Conservation (phyloP, 2,888 invertebrate genomes). For the Parnassius mnemosyne region DNA sequence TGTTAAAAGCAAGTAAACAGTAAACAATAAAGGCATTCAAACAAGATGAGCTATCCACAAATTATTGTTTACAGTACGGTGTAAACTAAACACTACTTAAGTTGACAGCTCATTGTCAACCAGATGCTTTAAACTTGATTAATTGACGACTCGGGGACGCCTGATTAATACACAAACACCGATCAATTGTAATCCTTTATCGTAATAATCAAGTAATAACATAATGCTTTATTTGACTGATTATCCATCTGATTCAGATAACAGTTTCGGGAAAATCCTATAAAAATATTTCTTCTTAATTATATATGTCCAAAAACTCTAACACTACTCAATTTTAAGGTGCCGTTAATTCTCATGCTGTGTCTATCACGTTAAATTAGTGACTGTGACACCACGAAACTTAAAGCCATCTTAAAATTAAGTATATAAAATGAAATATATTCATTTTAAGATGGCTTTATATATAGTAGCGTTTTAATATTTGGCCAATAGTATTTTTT, state of each 20-base stretch:
- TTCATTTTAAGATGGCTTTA: too few relatives aligned
- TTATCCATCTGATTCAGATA: neutral
- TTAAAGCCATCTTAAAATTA: too few relatives aligned
- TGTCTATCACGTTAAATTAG: too few relatives aligned
- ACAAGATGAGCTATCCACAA: constrained; percentile 61
- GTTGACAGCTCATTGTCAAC: constrained; percentile 75
- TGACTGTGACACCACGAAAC: too few relatives aligned
- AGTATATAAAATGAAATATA: too few relatives aligned
- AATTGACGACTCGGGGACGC: constrained; percentile 70
- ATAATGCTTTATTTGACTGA: neutral
- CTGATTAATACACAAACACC: constrained; percentile 65
- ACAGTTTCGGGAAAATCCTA: neutral
- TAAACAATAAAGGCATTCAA: constrained; percentile 62
- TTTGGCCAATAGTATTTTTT: too few relatives aligned
- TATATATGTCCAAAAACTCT: constrained; percentile 11
- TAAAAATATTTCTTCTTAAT: too few relatives aligned
- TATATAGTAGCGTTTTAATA: too few relatives aligned
- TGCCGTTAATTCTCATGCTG: too few relatives aligned
- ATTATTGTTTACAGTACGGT: constrained; percentile 61
- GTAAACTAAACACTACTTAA: constrained; percentile 76
- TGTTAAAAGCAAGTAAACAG: constrained; percentile 61
- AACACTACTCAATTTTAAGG: too few relatives aligned
- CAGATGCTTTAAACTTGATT: constrained; percentile 77
- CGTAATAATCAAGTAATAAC: constrained; percentile 39
- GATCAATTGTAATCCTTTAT: constrained; percentile 60